Percentiles rank a stretch among this genome's conserved stretches.
Conservation (phyloP, 1,140 invertebrate genomes). For the Sitodiplosis mosellana region DNA sequence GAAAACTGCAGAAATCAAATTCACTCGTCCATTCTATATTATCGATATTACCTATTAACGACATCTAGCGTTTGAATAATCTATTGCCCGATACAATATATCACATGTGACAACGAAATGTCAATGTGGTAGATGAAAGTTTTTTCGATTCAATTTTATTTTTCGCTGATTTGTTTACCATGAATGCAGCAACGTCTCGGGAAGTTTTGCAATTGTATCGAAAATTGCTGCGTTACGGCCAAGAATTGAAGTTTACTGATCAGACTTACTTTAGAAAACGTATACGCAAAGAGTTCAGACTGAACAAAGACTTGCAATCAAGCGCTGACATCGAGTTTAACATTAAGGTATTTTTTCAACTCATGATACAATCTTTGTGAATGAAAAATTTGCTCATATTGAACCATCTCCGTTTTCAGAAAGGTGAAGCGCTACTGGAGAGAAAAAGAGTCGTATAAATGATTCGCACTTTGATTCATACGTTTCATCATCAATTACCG, state of each 20-base stretch:
- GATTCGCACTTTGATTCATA: no score
- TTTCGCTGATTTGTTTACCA: slow-evolving; percentile 3
- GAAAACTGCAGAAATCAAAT: no score
- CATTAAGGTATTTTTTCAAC: slow-evolving; percentile 29
- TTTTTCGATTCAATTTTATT: no score
- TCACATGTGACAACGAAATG: no score
- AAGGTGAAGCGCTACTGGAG: neutral
- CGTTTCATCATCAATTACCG: neutral
- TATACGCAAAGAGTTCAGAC: slow-evolving; percentile 35
- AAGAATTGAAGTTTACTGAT: slow-evolving; percentile 36
- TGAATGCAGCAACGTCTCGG: slow-evolving; percentile 15
- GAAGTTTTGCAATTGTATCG: slow-evolving; percentile 36
- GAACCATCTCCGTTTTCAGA: neutral
- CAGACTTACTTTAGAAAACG: slow-evolving; percentile 34
- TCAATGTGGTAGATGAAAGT: no score
- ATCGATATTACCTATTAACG: no score
- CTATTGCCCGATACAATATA: no score
- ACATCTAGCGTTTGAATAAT: no score
- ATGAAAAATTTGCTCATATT: no score
- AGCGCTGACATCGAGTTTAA: slow-evolving; percentile 31
- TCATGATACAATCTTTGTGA: neutral
- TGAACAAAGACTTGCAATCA: slow-evolving; percentile 28
- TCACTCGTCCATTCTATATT: no score
- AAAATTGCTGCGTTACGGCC: slow-evolving; percentile 36
- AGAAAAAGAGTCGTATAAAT: slow-evolving; percentile 1